phyloP scores from a whole-genome alignment of 1,140 invertebrate species.

The Lineus longissimus region DNA sequence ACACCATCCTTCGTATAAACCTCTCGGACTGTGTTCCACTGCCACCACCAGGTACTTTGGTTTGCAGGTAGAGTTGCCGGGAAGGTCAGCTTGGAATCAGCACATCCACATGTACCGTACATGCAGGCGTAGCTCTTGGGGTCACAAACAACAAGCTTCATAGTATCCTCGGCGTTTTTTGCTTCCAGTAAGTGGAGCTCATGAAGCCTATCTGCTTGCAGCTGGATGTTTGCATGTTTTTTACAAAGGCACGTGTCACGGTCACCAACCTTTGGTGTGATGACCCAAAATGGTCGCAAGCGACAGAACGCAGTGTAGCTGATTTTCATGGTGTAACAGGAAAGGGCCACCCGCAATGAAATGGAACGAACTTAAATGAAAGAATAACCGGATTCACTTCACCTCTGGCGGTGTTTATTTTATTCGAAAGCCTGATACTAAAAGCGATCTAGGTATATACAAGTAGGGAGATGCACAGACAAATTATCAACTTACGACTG shows the following conservation, averaged over 20 bases:
- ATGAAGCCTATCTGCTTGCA: neutral
- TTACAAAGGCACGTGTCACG: conserved; percentile 23
- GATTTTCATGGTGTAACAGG: too few relatives aligned
- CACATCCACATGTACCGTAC: neutral
- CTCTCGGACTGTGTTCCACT: neutral
- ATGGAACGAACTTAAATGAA: too few relatives aligned
- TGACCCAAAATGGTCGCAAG: conserved; percentile 20
- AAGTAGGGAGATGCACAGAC: too few relatives aligned
- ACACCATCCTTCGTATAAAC: neutral
- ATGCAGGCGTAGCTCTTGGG: neutral
- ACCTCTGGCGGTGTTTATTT: too few relatives aligned
- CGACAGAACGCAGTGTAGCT: conserved; percentile 21
- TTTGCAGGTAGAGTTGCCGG: neutral
- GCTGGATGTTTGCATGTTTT: conserved; percentile 11
- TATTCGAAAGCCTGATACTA: too few relatives aligned
- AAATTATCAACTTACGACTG: too few relatives aligned
- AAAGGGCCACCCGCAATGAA: too few relatives aligned
- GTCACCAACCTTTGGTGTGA: conserved; percentile 15
- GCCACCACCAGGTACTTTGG: neutral
- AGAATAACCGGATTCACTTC: too few relatives aligned
- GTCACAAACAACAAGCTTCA: neutral
- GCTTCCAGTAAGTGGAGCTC: neutral
- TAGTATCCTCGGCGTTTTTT: neutral
- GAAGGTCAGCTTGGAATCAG: neutral
- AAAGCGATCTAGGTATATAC: too few relatives aligned